Evolutionary conservation across 2,797 vertebrate genomes (phyloP).

Genomic region (Fistularia commersonii): DNA sequence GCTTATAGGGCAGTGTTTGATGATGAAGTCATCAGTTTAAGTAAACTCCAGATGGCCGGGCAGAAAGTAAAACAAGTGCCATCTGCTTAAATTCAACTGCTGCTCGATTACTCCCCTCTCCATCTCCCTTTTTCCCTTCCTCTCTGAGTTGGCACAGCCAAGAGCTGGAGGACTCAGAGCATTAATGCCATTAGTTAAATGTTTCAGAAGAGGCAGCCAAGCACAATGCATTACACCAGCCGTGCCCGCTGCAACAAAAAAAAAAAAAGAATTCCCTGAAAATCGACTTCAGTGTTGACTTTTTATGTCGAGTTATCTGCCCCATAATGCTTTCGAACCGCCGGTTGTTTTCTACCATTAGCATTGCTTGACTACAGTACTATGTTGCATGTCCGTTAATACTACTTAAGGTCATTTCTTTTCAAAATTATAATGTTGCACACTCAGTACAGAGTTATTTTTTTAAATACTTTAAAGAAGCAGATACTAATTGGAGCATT

Average conservation of each 20-base stretch:
- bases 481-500: too few relatives aligned
- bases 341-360: too few relatives aligned
- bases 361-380: too few relatives aligned
- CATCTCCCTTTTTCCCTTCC: conserved; percentile 33
- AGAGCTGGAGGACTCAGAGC: conserved; percentile 64
- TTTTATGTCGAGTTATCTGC: too few relatives aligned
- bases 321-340: too few relatives aligned
- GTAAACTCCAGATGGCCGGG: conserved; percentile 79
- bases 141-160: conserved; percentile 64
- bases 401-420: too few relatives aligned
- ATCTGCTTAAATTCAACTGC: conserved; percentile 81
- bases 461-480: too few relatives aligned
- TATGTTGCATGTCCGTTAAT: too few relatives aligned
- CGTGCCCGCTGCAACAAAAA: conserved; percentile 49
- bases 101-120: conserved; percentile 62
- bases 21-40: conserved; percentile 83
- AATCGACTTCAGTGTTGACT: neutral
- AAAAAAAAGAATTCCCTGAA: conserved; percentile 29
- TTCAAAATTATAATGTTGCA: too few relatives aligned
- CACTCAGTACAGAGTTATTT: too few relatives aligned
- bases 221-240: conserved; percentile 70
- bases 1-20: conserved; percentile 72
- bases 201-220: conserved; percentile 80
- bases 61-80: conserved; percentile 81
- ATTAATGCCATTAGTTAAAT: conserved; percentile 80